A percentile compares a stretch with the other conserved stretches of the same genome.
Evolutionary conservation across 2,113 vertebrate species (phyloP).

Genomic region (Mastomys natalensis): DNA sequence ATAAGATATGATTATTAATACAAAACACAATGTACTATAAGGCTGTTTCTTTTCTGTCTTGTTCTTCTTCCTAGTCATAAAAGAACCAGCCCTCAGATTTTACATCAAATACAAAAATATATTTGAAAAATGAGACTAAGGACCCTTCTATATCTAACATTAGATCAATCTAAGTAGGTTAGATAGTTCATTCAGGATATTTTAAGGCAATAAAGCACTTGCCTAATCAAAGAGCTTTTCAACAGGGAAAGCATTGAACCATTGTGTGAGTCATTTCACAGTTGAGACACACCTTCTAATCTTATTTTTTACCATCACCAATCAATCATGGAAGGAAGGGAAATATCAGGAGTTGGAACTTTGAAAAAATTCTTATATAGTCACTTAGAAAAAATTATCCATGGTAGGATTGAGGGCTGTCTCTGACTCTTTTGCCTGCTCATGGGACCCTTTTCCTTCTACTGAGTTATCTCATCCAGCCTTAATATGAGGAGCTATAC

Average conservation of each 20-base stretch:
- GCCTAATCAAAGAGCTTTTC: slow-evolving; percentile 68
- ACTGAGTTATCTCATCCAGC: neutral
- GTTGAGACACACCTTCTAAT: slow-evolving; percentile 70
- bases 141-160: slow-evolving; percentile 53
- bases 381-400: slow-evolving; percentile 36
- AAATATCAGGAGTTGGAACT: slow-evolving; percentile 57
- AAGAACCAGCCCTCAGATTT: slow-evolving; percentile 28
- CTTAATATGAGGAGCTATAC: neutral
- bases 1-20: neutral
- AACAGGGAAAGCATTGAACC: slow-evolving; percentile 60
- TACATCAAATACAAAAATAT: slow-evolving; percentile 14
- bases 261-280: slow-evolving; percentile 78
- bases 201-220: slow-evolving; percentile 66
- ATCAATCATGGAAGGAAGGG: slow-evolving; percentile 64
- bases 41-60: neutral
- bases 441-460: neutral
- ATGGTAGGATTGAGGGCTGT: neutral
- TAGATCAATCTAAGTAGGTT: slow-evolving; percentile 66
- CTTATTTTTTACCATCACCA: slow-evolving; percentile 73
- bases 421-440: neutral
- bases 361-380: slow-evolving; percentile 59
- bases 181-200: slow-evolving; percentile 67
- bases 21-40: neutral
- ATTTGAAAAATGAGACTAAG: slow-evolving; percentile 45
- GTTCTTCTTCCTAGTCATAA: neutral